Conservation (phyloP, 1,140 invertebrate genomes). For the Glossosoma conforme region DNA sequence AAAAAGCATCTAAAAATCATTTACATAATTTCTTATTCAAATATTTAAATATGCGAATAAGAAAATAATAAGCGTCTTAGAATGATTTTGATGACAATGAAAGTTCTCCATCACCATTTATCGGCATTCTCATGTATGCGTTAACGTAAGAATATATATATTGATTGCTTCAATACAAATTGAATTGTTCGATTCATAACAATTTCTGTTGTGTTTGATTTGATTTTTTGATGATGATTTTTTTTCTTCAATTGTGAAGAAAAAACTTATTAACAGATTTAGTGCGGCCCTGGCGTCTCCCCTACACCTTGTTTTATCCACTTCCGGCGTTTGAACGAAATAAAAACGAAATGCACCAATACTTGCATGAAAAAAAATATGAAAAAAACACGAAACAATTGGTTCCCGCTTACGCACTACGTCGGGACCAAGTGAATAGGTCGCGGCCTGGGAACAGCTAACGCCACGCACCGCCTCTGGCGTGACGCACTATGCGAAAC, state of each 20-base stretch:
- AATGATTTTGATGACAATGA: no score
- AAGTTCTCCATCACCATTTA: no score
- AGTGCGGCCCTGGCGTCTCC: conserved; percentile 22
- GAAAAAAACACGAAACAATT: conserved; percentile 27
- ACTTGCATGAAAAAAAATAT: conserved; percentile 13
- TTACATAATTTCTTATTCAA: no score
- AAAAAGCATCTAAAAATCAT: no score
- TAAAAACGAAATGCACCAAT: conserved; percentile 26
- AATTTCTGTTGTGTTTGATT: not conserved
- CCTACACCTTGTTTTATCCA: conserved; percentile 30
- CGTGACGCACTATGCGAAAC: no score
- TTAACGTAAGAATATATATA: no score
- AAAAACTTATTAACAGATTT: not conserved
- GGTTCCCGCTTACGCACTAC: conserved; percentile 6
- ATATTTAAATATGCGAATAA: no score
- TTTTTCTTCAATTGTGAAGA: not conserved
- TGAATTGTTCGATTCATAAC: not conserved
- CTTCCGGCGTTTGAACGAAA: conserved; percentile 28
- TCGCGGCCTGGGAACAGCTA: no score
- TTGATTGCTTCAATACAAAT: no score
- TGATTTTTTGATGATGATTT: not conserved
- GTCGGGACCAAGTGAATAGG: conserved; percentile 17
- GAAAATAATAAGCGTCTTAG: no score
- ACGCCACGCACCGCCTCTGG: no score
- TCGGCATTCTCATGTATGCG: no score